These are phyloP conservation scores for Alligator sinensis DNA, from an alignment of 2,113 vertebrate genomes.

Conservation along the genomic window DNA sequence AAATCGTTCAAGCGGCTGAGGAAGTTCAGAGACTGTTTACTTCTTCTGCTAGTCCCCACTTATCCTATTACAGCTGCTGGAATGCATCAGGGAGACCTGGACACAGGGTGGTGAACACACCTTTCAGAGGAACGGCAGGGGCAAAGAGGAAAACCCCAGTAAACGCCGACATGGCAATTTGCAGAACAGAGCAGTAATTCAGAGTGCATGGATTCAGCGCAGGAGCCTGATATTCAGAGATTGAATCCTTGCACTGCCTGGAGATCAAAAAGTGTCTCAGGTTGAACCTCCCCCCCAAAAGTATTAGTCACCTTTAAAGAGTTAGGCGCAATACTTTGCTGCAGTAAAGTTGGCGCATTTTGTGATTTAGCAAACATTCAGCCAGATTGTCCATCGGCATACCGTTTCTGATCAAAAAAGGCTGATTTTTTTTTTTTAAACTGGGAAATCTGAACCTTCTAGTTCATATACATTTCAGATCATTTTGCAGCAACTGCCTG, in stretches of 20 bases:
- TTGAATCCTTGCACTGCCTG: not conserved
- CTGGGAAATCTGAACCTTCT: not conserved
- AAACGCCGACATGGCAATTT: not conserved
- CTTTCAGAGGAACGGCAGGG: not conserved
- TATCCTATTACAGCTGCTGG: not conserved
- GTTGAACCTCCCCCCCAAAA: not conserved
- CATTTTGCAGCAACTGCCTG: too few relatives aligned
- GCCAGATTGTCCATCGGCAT: not conserved
- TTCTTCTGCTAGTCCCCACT: not conserved
- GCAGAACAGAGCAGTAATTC: not conserved
- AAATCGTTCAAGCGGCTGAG: not conserved
- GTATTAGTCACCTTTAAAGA: not conserved
- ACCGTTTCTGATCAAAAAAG: too few relatives aligned
- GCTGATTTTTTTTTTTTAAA: not conserved
- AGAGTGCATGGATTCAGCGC: not conserved
- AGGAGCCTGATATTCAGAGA: not conserved
- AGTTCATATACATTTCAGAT: too few relatives aligned
- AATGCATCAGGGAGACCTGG: not conserved
- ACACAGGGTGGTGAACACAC: not conserved
- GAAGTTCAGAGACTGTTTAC: not conserved
- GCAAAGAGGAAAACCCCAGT: not conserved
- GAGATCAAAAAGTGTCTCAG: not conserved
- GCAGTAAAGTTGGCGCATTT: not conserved
- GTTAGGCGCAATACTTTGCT: not conserved
- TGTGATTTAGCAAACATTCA: not conserved